These are phyloP conservation scores for Hermaeophaga mercurialis DNA, from an alignment of 2,888 invertebrate species.

Conservation along the genomic window DNA sequence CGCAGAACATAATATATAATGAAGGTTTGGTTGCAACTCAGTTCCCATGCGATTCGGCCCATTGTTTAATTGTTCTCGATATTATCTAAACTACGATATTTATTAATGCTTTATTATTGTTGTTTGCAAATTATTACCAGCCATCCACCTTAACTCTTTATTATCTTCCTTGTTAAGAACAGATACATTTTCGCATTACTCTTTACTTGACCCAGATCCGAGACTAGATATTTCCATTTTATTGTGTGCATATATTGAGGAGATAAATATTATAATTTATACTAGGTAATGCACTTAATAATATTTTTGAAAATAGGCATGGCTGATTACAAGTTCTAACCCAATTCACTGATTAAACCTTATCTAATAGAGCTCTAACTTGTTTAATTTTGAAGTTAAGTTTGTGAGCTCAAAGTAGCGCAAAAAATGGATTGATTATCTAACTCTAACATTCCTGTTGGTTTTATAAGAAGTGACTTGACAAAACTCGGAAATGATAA, in stretches of 20 bases:
- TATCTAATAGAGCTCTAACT: too few relatives aligned
- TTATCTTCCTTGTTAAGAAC: conserved; percentile 13
- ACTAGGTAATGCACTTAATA: background rate
- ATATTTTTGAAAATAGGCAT: too few relatives aligned
- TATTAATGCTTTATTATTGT: conserved; percentile 17
- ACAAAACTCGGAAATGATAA: too few relatives aligned
- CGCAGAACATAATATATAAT: too few relatives aligned
- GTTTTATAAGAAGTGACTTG: too few relatives aligned
- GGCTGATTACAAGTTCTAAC: too few relatives aligned
- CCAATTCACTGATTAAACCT: too few relatives aligned
- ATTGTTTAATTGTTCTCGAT: conserved; percentile 14
- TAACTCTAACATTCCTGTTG: too few relatives aligned
- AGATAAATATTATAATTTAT: background rate
- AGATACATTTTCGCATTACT: conserved; percentile 13
- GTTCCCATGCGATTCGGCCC: conserved; percentile 10
- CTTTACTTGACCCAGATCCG: conserved; percentile 10
- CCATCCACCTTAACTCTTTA: conserved; percentile 11
- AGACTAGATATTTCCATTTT: conserved; percentile 9
- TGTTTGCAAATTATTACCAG: conserved; percentile 12
- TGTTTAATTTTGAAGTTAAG: too few relatives aligned
- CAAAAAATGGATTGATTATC: too few relatives aligned
- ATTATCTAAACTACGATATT: conserved; percentile 11
- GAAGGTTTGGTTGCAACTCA: conserved; percentile 6
- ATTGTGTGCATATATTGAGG: conserved; percentile 1
- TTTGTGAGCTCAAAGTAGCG: too few relatives aligned